Evolutionary conservation across 2,888 invertebrate genomes (phyloP), one percentile per base, ranked within the genome.

Genomic region (Rutpela maculata): DNA sequence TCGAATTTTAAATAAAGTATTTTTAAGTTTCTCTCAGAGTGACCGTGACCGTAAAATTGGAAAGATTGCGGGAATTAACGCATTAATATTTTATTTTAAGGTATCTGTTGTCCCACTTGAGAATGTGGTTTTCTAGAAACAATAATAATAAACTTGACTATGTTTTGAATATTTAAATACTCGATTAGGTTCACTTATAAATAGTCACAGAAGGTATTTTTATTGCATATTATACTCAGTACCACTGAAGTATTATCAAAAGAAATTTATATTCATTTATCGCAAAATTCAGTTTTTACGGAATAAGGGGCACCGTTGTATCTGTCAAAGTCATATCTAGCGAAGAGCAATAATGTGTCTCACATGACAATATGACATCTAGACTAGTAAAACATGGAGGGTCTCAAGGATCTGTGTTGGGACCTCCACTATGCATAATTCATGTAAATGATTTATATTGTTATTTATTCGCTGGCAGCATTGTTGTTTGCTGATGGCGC

Each of bases 41-140:
- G 50, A n/a, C 50, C 50, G n/a, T 50, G 50, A 50, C 15, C 50
- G 15, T 50, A 50, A 50, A 35, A 0, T 35, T 35, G 7, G 31
- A 35, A n/a, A n/a, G 50, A 50, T 50, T 43, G 43, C 12, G 50
- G 3, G 50, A 50, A 50, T 50, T 50, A 50, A 50, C 50, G n/a
- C 50, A 50, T 50, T 50, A 50, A 50, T n/a, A 50, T 15, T 35
- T 50, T 50, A 50, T 50, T 50, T 50, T 50, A 50, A 50, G 50
- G n/a, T 50, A n/a, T 50, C n/a, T 50, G 50, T 50, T 50, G 50
- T 50, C 50, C 50, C 50, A 50, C 15, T 50, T 50, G 15, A n/a
- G n/a, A 50, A 50, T 50, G 50, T 7, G 50, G n/a, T 6, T 50
- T 50, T 50, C 50, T 50, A 50, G 50, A 50, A 50, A 50, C 15